phyloP scores from a whole-genome alignment of 2,113 vertebrate species.

The Apteryx owenii region DNA sequence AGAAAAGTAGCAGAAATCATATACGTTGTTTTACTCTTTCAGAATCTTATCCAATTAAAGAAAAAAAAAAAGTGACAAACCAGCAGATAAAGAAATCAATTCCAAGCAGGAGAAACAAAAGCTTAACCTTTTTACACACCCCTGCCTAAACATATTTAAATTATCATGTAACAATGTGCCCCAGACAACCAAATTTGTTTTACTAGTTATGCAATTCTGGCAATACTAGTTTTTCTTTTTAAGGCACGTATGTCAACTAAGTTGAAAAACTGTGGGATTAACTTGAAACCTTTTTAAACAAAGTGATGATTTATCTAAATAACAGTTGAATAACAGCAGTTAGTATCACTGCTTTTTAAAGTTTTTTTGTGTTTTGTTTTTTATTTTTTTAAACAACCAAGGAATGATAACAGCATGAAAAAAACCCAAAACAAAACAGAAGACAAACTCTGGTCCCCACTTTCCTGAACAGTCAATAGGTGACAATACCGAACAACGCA shows the following conservation, averaged over 20 bases:
- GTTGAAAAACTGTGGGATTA: constrained; percentile 77
- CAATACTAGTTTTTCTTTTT: constrained; percentile 88
- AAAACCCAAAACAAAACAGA: constrained; percentile 40
- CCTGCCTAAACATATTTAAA: constrained; percentile 83
- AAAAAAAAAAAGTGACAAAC: constrained; percentile 74
- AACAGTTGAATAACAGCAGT: constrained; percentile 80
- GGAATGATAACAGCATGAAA: constrained; percentile 84
- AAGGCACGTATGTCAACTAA: constrained; percentile 94
- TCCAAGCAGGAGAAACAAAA: constrained; percentile 82
- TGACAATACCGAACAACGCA: constrained; percentile 81
- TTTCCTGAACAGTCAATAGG: constrained; percentile 88
- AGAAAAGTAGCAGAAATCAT: constrained; percentile 72
- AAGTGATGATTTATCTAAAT: constrained; percentile 80
- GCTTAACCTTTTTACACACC: constrained; percentile 88
- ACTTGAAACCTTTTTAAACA: constrained; percentile 76
- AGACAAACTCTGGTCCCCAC: constrained; percentile 88
- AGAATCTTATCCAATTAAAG: constrained; percentile 68
- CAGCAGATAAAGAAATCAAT: constrained; percentile 71
- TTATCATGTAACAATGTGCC: constrained; percentile 85
- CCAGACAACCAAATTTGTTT: constrained; percentile 80
- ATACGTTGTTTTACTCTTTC: constrained; percentile 63
- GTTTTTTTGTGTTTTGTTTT: constrained; percentile 46
- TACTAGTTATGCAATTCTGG: constrained; percentile 79
- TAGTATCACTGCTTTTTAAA: constrained; percentile 59
- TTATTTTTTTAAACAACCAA: constrained; percentile 73